These are phyloP conservation scores for Drosophila diplacantha DNA, from an alignment of 2,888 invertebrate genomes.

Conservation along the genomic window DNA sequence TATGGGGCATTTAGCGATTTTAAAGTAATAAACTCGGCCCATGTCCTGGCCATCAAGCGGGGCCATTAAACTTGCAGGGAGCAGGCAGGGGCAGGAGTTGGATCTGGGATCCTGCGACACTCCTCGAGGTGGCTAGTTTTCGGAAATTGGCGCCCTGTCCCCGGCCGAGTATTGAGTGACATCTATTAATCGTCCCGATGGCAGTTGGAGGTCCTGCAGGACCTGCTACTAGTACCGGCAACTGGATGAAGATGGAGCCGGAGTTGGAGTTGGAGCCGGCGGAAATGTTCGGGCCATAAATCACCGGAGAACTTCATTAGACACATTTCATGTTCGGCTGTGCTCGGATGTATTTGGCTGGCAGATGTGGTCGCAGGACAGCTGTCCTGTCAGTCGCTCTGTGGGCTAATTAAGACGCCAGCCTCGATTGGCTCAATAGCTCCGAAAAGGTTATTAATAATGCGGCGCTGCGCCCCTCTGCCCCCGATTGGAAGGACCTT, in stretches of 20 bases:
- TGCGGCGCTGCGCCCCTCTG: slow-evolving; percentile 8
- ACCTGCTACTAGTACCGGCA: background rate
- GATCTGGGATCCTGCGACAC: slow-evolving; percentile 1
- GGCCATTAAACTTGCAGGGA: slow-evolving; percentile 49
- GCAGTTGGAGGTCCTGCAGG: slow-evolving; percentile 30
- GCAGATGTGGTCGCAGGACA: slow-evolving; percentile 41
- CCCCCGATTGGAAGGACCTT: background rate
- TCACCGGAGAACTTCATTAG: slow-evolving; percentile 65
- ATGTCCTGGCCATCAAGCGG: slow-evolving; percentile 49
- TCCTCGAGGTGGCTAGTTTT: slow-evolving; percentile 48
- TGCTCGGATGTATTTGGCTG: slow-evolving; percentile 14
- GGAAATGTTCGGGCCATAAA: slow-evolving; percentile 63
- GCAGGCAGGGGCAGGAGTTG: slow-evolving; percentile 10
- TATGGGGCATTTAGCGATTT: slow-evolving; percentile 63
- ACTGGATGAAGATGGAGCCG: slow-evolving; percentile 13
- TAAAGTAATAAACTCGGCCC: slow-evolving; percentile 66
- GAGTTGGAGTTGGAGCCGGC: slow-evolving; percentile 23
- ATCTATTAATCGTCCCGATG: slow-evolving; percentile 60
- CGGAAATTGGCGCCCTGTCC: slow-evolving; percentile 53
- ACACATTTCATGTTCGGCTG: slow-evolving; percentile 47
- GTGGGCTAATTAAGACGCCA: slow-evolving; percentile 58
- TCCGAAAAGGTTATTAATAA: slow-evolving; percentile 59
- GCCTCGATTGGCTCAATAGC: slow-evolving; percentile 40
- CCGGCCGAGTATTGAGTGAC: slow-evolving; percentile 58
- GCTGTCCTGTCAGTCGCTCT: slow-evolving; percentile 45